A percentile compares a stretch with the other conserved stretches of the same genome.
Evolutionary conservation across 1,140 invertebrate species (phyloP).

Genomic region (Pseudomyrmex cubaensis): DNA sequence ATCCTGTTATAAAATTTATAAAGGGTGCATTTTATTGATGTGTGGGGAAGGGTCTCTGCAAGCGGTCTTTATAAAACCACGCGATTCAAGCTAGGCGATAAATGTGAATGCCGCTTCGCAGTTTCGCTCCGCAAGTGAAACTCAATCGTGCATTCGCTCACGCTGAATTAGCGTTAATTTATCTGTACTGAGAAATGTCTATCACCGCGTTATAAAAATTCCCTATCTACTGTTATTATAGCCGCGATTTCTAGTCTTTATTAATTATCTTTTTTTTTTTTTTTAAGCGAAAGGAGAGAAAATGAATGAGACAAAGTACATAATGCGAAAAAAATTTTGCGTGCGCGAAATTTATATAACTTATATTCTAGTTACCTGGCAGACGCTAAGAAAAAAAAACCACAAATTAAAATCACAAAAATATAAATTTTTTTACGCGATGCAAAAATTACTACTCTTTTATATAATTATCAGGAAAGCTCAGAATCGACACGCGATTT

Average conservation of each 20-base stretch:
- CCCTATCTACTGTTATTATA: conserved; percentile 31
- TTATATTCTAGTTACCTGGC: too few species aligned
- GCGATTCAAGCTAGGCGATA: not conserved
- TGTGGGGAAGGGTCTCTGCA: too few species aligned
- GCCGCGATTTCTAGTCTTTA: conserved; percentile 35
- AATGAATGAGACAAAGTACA: not conserved
- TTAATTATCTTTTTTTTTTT: conserved; percentile 4
- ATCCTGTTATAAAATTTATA: too few species aligned
- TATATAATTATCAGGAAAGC: too few species aligned
- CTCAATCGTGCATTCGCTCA: conserved; percentile 37
- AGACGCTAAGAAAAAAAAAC: too few species aligned
- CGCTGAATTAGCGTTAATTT: conserved; percentile 51
- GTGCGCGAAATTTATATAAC: not conserved
- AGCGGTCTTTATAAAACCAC: conserved; percentile 5
- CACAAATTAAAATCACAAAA: too few species aligned
- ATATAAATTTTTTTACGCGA: not conserved
- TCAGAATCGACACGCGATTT: not conserved
- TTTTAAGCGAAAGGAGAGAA: not conserved
- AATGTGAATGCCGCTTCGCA: conserved; percentile 18
- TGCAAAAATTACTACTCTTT: conserved; percentile 7
- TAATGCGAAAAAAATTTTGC: too few species aligned
- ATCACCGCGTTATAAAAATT: conserved; percentile 46
- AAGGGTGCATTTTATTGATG: too few species aligned
- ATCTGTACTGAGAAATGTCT: conserved; percentile 55
- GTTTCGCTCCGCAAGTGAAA: conserved; percentile 48